A percentile compares a stretch with the other conserved stretches of the same genome.
phyloP scores from a whole-genome alignment of 1,140 invertebrate species.

The Microplitis demolitor region DNA sequence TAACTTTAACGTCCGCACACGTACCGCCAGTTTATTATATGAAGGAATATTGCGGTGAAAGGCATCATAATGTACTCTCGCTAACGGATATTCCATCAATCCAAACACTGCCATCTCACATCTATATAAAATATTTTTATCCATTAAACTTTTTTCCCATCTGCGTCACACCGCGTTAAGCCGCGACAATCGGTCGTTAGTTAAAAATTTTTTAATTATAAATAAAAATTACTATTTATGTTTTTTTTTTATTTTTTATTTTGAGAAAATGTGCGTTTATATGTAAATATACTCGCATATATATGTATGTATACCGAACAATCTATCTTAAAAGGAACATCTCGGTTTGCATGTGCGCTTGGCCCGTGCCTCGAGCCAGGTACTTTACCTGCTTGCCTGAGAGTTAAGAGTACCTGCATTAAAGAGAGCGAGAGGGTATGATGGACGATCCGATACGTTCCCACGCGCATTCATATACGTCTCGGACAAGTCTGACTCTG shows the following conservation, averaged over 20 bases:
- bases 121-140: too few relatives aligned
- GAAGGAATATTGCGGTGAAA: slow-evolving; percentile 7
- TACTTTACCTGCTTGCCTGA: background rate
- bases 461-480: slow-evolving; percentile 43
- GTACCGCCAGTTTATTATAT: slow-evolving; percentile 29
- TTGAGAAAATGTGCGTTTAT: too few relatives aligned
- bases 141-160: too few relatives aligned
- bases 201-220: too few relatives aligned
- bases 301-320: too few relatives aligned
- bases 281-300: too few relatives aligned
- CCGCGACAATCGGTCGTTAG: too few relatives aligned
- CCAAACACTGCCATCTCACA: background rate
- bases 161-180: too few relatives aligned
- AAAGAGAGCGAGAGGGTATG: slow-evolving; percentile 44
- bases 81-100: slow-evolving; percentile 12
- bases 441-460: slow-evolving; percentile 59
- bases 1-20: slow-evolving; percentile 16
- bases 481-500: slow-evolving; percentile 4
- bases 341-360: background rate
- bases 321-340: background rate
- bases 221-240: too few relatives aligned
- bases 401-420: background rate
- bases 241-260: background rate
- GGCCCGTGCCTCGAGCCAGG: slow-evolving; percentile 17
- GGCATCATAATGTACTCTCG: background rate